Evolutionary conservation across 1,140 invertebrate species (phyloP).

Genomic region (Dufourea novaeangliae): DNA sequence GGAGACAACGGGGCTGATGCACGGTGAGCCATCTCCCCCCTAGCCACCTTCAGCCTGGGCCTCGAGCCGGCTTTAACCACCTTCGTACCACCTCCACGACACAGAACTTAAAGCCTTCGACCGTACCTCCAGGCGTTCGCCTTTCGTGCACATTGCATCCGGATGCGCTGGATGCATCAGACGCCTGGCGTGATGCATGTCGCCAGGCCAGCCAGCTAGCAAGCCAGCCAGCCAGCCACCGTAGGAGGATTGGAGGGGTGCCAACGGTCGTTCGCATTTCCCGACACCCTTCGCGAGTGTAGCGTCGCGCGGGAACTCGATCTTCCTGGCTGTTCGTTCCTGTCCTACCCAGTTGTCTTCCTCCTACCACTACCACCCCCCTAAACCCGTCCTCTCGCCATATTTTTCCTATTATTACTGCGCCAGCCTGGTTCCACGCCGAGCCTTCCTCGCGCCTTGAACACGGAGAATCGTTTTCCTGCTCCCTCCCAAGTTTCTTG

Average conservation of each 20-base stretch:
- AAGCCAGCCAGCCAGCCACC: background rate
- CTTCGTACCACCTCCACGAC: conserved; percentile 11
- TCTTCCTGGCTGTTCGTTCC: conserved; percentile 23
- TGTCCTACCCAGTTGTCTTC: background rate
- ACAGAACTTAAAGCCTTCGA: background rate
- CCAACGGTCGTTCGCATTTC: conserved; percentile 67
- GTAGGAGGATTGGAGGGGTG: conserved; percentile 58
- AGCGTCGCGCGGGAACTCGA: conserved; percentile 30
- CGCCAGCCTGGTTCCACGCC: background rate
- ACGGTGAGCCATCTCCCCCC: conserved; percentile 50
- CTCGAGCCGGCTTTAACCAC: conserved; percentile 18
- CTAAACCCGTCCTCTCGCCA: background rate
- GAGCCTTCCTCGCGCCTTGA: background rate
- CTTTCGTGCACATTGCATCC: conserved; percentile 57
- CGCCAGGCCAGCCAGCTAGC: conserved; percentile 34
- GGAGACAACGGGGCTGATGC: conserved; percentile 68
- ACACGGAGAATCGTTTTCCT: conserved; percentile 16
- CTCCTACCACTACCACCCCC: background rate
- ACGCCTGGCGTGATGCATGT: conserved; percentile 71
- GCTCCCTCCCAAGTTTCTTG: conserved; percentile 2
- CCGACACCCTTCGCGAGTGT: conserved; percentile 44
- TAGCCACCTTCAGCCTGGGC: conserved; percentile 35
- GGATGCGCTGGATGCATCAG: conserved; percentile 69
- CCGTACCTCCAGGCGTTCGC: conserved; percentile 41
- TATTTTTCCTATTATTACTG: background rate